phyloP scores from a whole-genome alignment of 2,113 vertebrate species.

The Lates calcarifer region DNA sequence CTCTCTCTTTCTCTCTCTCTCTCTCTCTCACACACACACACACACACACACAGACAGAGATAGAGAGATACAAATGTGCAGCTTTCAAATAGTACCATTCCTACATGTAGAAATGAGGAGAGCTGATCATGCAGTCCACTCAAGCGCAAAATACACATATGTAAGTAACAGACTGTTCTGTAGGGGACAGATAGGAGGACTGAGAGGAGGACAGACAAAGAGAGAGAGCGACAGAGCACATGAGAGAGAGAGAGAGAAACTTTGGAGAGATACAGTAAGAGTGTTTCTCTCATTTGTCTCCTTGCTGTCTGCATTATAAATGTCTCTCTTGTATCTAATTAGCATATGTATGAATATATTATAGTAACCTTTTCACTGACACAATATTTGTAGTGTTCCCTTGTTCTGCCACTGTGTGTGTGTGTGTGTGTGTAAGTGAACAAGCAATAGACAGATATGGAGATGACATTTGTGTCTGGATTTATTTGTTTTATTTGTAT shows the following conservation, averaged over 20 bases:
- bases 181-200: background rate
- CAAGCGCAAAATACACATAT: slow-evolving; percentile 39
- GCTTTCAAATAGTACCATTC: slow-evolving; percentile 6
- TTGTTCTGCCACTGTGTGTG: background rate
- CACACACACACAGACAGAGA: background rate
- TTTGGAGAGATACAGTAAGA: slow-evolving; percentile 1
- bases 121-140: slow-evolving; percentile 2
- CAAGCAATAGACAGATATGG: background rate
- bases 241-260: background rate
- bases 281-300: slow-evolving; percentile 24
- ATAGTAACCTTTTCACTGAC: slow-evolving; percentile 63
- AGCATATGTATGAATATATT: slow-evolving; percentile 55
- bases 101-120: background rate
- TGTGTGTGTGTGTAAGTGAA: background rate
- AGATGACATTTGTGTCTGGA: slow-evolving; percentile 16
- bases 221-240: too few species aligned
- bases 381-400: slow-evolving; percentile 47
- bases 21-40: slow-evolving; percentile 6
- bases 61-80: background rate
- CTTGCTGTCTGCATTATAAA: slow-evolving; percentile 37
- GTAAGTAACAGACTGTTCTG: slow-evolving; percentile 31
- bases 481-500: slow-evolving; percentile 33
- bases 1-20: too few species aligned
- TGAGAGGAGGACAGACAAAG: background rate
- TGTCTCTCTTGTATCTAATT: slow-evolving; percentile 56